Percentiles rank a stretch among this genome's conserved stretches.
phyloP scores from a whole-genome alignment of 1,140 invertebrate species.

The Psilanteris sp. region DNA sequence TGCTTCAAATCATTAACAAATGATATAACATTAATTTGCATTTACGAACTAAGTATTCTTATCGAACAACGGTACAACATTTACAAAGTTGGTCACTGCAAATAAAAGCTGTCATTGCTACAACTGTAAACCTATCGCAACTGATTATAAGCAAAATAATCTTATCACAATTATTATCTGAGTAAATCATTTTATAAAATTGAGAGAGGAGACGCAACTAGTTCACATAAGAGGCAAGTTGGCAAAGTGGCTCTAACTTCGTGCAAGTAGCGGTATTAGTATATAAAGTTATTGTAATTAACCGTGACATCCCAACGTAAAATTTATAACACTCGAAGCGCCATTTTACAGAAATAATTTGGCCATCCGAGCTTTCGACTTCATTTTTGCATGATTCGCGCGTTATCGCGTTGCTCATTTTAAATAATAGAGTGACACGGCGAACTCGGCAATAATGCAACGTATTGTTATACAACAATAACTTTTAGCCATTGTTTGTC shows the following conservation, averaged over 20 bases:
- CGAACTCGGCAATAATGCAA: slow-evolving; percentile 32
- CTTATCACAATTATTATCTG: slow-evolving; percentile 35
- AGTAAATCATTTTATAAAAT: slow-evolving; percentile 52
- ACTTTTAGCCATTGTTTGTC: slow-evolving; percentile 47
- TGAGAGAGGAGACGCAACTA: slow-evolving; percentile 27
- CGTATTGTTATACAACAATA: slow-evolving; percentile 48
- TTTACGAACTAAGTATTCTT: too few species aligned
- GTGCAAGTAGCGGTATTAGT: slow-evolving; percentile 49
- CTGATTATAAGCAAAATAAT: slow-evolving; percentile 44
- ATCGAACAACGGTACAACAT: too few species aligned
- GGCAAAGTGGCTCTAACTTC: slow-evolving; percentile 51
- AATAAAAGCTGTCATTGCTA: too few species aligned
- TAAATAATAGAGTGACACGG: slow-evolving; percentile 37
- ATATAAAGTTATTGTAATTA: slow-evolving; percentile 57
- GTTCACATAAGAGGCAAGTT: slow-evolving; percentile 49
- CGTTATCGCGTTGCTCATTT: slow-evolving; percentile 30
- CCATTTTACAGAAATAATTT: slow-evolving; percentile 32
- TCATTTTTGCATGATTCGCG: slow-evolving; percentile 37
- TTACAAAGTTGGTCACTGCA: too few species aligned
- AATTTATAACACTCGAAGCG: slow-evolving; percentile 44
- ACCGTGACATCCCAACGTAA: slow-evolving; percentile 23
- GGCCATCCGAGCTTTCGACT: slow-evolving; percentile 6
- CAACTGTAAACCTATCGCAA: slow-evolving; percentile 1
- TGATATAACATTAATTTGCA: too few species aligned
- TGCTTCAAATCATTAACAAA: too few species aligned